Conservation (phyloP, 1,140 invertebrate genomes). For the Drosophila ironensis region DNA sequence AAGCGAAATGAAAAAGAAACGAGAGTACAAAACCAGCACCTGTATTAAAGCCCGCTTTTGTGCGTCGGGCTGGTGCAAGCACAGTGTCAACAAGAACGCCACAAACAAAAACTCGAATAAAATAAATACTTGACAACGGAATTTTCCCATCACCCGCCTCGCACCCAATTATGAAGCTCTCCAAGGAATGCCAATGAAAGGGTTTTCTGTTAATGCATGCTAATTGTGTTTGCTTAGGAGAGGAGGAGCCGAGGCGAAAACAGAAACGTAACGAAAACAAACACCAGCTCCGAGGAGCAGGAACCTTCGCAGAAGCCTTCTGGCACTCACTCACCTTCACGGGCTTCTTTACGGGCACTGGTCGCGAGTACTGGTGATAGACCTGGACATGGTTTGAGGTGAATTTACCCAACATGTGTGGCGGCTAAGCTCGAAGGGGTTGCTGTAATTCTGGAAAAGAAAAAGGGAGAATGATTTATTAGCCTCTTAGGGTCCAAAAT, state of each 20-base stretch:
- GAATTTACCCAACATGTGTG: conserved; percentile 80
- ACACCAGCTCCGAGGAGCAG: not conserved
- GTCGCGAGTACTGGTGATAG: conserved; percentile 77
- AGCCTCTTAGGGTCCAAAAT: too few relatives aligned
- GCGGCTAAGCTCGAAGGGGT: not conserved
- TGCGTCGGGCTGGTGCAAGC: not conserved
- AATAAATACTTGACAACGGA: conserved; percentile 33
- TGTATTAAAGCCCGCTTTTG: conserved; percentile 19
- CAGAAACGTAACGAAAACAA: conserved; percentile 1
- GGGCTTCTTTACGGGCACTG: conserved; percentile 71
- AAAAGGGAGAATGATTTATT: conserved; percentile 12
- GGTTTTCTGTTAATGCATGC: conserved; percentile 65
- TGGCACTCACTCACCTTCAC: conserved; percentile 64
- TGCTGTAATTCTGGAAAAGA: conserved; percentile 10
- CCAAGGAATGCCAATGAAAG: conserved; percentile 48
- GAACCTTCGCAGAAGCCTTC: not conserved
- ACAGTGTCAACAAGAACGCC: conserved; percentile 17
- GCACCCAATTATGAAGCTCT: conserved; percentile 59
- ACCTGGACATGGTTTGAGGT: conserved; percentile 81
- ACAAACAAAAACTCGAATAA: conserved; percentile 35
- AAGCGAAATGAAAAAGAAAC: not conserved
- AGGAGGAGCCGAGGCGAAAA: conserved; percentile 4
- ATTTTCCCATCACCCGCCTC: conserved; percentile 35
- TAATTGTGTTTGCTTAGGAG: conserved; percentile 72
- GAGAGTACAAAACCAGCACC: too few relatives aligned